phyloP scores from a whole-genome alignment of 2,113 vertebrate species.

The Sturnus vulgaris region DNA sequence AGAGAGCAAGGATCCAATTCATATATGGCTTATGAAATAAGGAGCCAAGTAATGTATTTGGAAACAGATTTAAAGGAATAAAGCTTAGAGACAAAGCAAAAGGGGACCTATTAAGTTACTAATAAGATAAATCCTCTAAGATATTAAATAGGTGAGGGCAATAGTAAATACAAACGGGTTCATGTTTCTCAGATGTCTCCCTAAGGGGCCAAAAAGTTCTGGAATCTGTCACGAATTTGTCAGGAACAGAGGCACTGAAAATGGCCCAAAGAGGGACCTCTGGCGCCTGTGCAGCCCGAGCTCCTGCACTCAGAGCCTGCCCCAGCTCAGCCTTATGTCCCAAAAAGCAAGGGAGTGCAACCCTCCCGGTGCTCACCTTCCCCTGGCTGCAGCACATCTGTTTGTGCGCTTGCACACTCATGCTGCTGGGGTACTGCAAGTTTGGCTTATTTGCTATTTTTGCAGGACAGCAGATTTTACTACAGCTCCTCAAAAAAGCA shows the following conservation, averaged over 20 bases:
- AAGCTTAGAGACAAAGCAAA: neutral
- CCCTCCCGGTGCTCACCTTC: neutral
- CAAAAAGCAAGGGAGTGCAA: neutral
- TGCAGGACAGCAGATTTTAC: neutral
- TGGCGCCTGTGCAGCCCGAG: neutral
- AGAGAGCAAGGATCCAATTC: neutral
- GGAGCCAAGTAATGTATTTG: neutral
- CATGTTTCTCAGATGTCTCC: neutral
- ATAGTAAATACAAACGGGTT: neutral
- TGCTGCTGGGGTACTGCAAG: neutral
- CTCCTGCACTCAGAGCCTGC: rapidly evolving
- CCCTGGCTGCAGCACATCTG: neutral
- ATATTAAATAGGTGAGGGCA: neutral
- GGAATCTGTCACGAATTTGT: neutral
- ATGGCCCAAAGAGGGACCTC: neutral
- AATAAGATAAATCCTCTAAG: neutral
- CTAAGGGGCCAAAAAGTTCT: neutral
- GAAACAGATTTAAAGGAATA: neutral
- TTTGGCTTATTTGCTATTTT: neutral
- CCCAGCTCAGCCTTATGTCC: neutral
- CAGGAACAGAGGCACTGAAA: neutral
- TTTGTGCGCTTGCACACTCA: neutral
- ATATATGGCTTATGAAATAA: neutral
- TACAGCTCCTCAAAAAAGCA: neutral
- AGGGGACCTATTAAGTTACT: neutral